Evolutionary conservation across 2,113 vertebrate genomes (phyloP).

Genomic region (Pterocles burchelli): DNA sequence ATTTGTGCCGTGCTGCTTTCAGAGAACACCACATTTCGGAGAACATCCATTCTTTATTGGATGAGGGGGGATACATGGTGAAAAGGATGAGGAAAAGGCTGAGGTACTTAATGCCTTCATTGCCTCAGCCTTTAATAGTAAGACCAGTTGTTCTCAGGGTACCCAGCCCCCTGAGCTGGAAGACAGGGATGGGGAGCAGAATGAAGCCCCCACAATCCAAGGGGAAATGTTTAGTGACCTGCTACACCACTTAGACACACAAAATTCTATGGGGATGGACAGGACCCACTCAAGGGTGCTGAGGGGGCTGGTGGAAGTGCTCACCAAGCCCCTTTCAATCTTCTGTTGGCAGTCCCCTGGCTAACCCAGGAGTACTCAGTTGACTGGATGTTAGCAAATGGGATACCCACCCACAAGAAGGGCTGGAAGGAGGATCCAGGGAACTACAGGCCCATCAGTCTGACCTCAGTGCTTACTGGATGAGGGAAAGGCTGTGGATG

Average conservation of each 20-base stretch:
- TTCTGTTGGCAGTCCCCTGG: neutral
- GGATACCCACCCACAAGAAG: neutral
- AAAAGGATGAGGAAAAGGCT: neutral
- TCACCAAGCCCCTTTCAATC: neutral
- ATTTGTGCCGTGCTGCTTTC: neutral
- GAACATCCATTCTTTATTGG: neutral
- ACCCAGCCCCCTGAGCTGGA: no score
- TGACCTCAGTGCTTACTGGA: neutral
- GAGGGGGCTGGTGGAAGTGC: neutral
- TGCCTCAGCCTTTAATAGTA: no score
- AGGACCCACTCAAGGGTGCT: neutral
- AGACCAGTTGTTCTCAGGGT: no score
- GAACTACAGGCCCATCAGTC: neutral
- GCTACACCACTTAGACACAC: no score
- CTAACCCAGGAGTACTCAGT: neutral
- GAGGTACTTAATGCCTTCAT: neutral
- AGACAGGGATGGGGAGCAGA: no score
- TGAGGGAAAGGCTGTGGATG: neutral
- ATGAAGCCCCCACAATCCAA: no score
- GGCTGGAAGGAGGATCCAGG: neutral
- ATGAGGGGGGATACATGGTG: rapidly evolving
- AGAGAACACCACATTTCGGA: neutral
- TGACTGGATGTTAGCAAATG: neutral
- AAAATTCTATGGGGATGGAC: rapidly evolving
- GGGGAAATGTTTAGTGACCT: no score